Evolutionary conservation across 2,797 vertebrate species (phyloP), one percentile per base, ranked within the genome.

Genomic region (Eulemur albifrons): DNA sequence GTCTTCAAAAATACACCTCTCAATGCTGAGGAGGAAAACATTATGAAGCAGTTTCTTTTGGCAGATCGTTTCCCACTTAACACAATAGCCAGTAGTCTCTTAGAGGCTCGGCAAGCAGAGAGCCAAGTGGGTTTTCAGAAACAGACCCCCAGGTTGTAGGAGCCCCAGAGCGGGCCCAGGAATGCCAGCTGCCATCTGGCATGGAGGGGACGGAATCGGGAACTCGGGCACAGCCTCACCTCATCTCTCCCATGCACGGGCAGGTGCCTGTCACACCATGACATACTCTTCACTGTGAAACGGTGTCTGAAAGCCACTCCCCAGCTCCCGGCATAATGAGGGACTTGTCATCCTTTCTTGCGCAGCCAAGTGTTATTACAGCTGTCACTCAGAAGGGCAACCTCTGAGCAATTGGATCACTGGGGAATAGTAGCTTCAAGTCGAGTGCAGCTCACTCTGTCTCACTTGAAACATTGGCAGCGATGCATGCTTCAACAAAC

Each of bases 201-300:
- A 0, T 1, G 17, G 0, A 2, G 52, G 9, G 8, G 0, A 76
- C 1, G 5, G 43, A 84, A 4, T 0, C 15, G 2, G 38, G 7
- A 18, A 7, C 61, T 30, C 3, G 3, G 35, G 17, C 43, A 65
- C 14, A 9, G 18, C 38, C 17, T 0, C 15, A 13, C 25, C 23
- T 6, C 10, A 8, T 25, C 11, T 75, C 35, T 30, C 43, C 38
- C 45, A 11, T 21, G 27, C 20, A 0, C 0, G 13, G 45, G 30
- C 17, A 32, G n/a, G 5, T 23, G 27, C 43, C 59, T 11, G 1
- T 63, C 32, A 21, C 15, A 15, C 21, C 32, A 6, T 1, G 4
- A 87, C 52, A n/a, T 3, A 15, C n/a, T 69, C 43, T 72, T 10
- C n/a, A 18, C 30, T 43, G 21, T 88, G 40, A 88, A 63, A 75